Percentiles rank a stretch among this genome's conserved stretches.
Conservation (phyloP, 2,888 invertebrate species). For the Thalpophila matura region DNA sequence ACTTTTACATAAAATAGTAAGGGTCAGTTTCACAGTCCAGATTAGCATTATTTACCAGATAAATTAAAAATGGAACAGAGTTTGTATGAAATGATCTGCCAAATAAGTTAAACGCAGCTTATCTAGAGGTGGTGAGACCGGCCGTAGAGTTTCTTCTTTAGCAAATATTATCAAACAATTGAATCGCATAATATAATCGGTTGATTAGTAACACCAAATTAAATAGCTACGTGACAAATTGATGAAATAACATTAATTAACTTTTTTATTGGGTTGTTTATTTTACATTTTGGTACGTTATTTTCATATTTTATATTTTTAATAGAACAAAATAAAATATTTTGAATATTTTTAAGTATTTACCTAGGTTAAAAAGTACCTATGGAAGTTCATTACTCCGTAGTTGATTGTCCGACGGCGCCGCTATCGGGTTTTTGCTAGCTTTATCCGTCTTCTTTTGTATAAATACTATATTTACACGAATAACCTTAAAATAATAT, state of each 20-base stretch:
- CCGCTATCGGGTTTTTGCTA: neutral
- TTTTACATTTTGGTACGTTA: conserved; percentile 1
- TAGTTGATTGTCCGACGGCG: conserved; percentile 20
- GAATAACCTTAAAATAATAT: no score
- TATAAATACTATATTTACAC: no score
- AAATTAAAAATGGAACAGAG: no score
- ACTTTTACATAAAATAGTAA: no score
- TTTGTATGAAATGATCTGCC: no score
- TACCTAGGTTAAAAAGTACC: neutral
- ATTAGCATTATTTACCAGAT: no score
- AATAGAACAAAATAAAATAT: neutral
- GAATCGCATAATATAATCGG: neutral
- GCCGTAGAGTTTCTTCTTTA: no score
- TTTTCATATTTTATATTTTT: neutral
- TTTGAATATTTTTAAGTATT: neutral
- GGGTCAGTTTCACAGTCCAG: no score
- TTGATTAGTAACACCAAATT: conserved; percentile 24
- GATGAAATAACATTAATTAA: conserved; percentile 20
- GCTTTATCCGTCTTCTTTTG: neutral
- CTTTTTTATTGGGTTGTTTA: conserved; percentile 9
- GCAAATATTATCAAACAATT: conserved; percentile 11
- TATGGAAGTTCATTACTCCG: neutral
- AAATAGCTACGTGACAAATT: conserved; percentile 18
- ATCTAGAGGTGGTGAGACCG: no score
- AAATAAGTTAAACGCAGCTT: no score